Evolutionary conservation across 2,797 vertebrate species (phyloP).

Genomic region (Characodon lateralis): DNA sequence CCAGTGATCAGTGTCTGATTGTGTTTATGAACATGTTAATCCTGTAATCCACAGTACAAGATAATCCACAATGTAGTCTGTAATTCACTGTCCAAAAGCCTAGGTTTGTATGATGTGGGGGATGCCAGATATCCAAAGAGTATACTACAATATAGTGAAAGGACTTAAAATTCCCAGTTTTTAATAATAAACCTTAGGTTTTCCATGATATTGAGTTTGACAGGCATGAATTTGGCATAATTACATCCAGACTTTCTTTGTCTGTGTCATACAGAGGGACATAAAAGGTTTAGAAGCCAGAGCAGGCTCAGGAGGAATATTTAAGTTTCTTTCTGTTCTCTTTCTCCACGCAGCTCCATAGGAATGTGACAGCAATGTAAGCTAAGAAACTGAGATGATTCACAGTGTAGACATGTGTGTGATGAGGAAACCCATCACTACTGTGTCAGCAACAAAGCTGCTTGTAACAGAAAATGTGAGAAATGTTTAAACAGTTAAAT

Average conservation of each 20-base stretch:
- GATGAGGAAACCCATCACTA: conserved; percentile 4
- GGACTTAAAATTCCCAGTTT: neutral
- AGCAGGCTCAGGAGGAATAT: neutral
- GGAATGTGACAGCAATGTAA: conserved; percentile 39
- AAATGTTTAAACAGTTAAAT: conserved; percentile 20
- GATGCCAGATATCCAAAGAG: neutral
- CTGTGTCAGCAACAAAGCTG: neutral
- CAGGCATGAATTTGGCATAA: neutral
- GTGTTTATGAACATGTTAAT: conserved; percentile 34
- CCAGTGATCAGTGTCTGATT: conserved; percentile 31
- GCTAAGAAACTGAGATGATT: conserved; percentile 6
- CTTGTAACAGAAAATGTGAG: conserved; percentile 7
- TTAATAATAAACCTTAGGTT: neutral
- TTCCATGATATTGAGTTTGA: neutral
- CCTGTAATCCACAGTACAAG: conserved; percentile 54
- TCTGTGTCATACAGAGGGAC: conserved; percentile 2
- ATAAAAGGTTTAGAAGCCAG: conserved; percentile 6
- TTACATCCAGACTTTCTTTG: conserved; percentile 16
- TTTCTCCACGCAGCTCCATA: conserved; percentile 26
- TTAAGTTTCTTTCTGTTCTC: conserved; percentile 3
- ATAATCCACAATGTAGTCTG: conserved; percentile 46
- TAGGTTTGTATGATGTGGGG: neutral
- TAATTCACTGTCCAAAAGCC: conserved; percentile 7
- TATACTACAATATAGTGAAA: neutral
- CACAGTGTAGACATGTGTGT: neutral